Evolutionary conservation across 1,140 invertebrate genomes (phyloP), one percentile per base, ranked within the genome.

Genomic region (Ceratina australensis): DNA sequence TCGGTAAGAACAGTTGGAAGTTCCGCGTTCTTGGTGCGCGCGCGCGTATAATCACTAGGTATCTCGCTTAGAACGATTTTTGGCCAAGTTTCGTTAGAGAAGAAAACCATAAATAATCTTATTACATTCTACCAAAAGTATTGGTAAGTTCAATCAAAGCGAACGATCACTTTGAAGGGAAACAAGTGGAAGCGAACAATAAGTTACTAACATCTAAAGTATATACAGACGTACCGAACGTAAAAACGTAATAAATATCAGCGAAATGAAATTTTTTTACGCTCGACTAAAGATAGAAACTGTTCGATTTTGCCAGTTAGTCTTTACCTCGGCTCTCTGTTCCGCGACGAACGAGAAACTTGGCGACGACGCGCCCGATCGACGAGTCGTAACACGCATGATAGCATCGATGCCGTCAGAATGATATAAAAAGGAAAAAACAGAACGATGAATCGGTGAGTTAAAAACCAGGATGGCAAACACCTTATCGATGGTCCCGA

Each of bases 401-500:
- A 78, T 42, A 65, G 61, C 20, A 24, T 56, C 49, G 76, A 18
- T 57, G 65, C 54, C 47, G 59, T 65, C 61, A 22, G 16, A 50
- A 72, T 82, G 33, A 59, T 81, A 79, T 33, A 24, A 52, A 64
- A 57, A 64, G n/a, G n/a, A n/a, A n/a, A n/a, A n/a, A n/a, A n/a
- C n/a, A n/a, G n/a, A n/a, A n/a, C n/a, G 2, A 47, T 61, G 61
- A 73, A 42, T 50, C 24, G 66, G 42, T n/a, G 24, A 72, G 73
- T 65, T 79, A 16, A 50, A 71, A 64, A 61, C 54, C 60, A 83
- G 68, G 52, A 69, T 60, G 63, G 20, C 77, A 81, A 80, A 83
- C 57, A 66, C 22, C 56, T 42, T 28, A 69, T 59, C 75, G 80
- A 86, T 86, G 84, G 83, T 86, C 84, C 83, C 80, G 26, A 86